Evolutionary conservation across 2,797 vertebrate species (phyloP).

Genomic region (Epinephelus malabaricus): DNA sequence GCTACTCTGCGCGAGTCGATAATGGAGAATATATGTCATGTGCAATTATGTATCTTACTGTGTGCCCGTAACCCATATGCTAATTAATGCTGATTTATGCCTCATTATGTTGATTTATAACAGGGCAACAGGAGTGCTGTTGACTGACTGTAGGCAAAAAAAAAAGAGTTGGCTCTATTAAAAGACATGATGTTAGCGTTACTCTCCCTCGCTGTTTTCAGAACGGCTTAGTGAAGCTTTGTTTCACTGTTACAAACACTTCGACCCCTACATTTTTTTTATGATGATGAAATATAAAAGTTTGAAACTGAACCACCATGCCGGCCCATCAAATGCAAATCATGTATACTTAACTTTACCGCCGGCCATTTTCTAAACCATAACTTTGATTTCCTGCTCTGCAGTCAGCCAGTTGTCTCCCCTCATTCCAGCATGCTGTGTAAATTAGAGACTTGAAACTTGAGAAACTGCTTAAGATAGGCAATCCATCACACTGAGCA

Average conservation of each 20-base stretch:
- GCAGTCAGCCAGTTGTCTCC: constrained; percentile 20
- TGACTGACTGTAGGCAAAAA: constrained; percentile 57
- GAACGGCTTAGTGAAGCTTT: constrained; percentile 14
- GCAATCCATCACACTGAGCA: constrained; percentile 46
- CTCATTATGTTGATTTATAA: constrained; percentile 83
- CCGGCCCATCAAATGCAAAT: constrained; percentile 56
- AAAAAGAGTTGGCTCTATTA: constrained; percentile 29
- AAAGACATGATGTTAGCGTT: constrained; percentile 34
- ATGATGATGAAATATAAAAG: constrained; percentile 25
- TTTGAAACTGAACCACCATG: constrained; percentile 3
- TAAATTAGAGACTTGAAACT: constrained; percentile 40
- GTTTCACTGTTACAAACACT: background rate
- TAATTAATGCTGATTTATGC: constrained; percentile 81
- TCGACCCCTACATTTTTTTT: background rate
- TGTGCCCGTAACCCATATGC: constrained; percentile 69
- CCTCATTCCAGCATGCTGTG: constrained; percentile 22
- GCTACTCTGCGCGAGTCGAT: constrained; percentile 56
- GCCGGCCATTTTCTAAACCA: constrained; percentile 57
- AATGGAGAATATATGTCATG: constrained; percentile 73
- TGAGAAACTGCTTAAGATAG: constrained; percentile 19
- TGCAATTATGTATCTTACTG: constrained; percentile 72
- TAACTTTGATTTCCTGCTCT: constrained; percentile 59
- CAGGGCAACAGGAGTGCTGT: constrained; percentile 53
- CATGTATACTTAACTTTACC: constrained; percentile 44
- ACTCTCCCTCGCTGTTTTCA: constrained; percentile 22